Base-by-base conservation (phyloP, 2,797 vertebrate species). In the Rhabdomys pumilio region DNA sequence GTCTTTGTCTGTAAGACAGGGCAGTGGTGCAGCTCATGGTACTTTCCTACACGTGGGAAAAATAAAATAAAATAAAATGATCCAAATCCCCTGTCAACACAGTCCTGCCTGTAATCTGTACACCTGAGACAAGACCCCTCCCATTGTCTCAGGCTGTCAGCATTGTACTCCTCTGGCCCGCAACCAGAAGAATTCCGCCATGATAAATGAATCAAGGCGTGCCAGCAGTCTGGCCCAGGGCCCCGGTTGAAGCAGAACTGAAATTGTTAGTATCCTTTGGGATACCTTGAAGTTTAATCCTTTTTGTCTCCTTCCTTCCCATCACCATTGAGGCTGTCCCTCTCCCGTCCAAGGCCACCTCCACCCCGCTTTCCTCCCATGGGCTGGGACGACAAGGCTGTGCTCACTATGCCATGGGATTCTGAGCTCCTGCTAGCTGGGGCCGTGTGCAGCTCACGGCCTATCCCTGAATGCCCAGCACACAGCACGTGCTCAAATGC, bases 101-200 rank as follows among this genome's bases (percentile, higher is more conserved):
- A 76, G 85, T 22, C 63, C 44, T 50, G 41, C 67, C 85, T 92
- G 47, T 72, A n/a, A 44, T 20, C 41, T 14, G 79, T 55, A 50
- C 90, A 81, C 91, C 94, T 89, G 85, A 44, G 57, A 95, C 95
- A 92, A 76, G 17, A 67, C 89, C 15, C 53, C 53, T 55, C 50
- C 87, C 90, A 69, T 93, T 69, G 75, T 90, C 85, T 93, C 69
- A 61, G 88, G 38, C 41, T 26, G 85, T 69, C 20, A 72, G 59
- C 88, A 67, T 17, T 76, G 55, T 77, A 81, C 73, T 72, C 93
- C 91, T 67, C 57, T 94, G 89, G 53, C 88, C 83, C 22, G 69
- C 86, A n/a, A 87, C 81, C 96, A 4, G 79, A 93, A 96, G 87
- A 84, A 83, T 87, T 86, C 93, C 83, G 34, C 75, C 53, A 72